Evolutionary conservation across 1,140 invertebrate species (phyloP).

Genomic region (Bombus turneri): DNA sequence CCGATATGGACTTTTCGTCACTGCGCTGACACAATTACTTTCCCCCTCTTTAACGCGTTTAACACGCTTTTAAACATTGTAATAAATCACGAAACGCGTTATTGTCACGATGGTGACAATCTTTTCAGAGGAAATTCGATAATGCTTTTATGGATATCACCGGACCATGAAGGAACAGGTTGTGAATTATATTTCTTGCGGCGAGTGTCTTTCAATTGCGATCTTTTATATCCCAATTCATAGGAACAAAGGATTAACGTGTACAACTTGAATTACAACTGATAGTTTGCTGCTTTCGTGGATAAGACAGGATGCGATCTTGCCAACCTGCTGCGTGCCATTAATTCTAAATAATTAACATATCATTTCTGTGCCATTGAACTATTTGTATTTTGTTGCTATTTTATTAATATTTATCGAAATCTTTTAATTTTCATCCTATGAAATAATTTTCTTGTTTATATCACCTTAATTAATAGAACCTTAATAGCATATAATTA

Average conservation of each 20-base stretch:
- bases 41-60: background rate
- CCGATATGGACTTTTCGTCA: conserved; percentile 10
- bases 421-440: background rate
- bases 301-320: conserved; percentile 18
- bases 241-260: background rate
- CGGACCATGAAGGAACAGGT: conserved; percentile 18
- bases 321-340: background rate
- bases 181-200: conserved; percentile 8
- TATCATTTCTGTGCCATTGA: background rate
- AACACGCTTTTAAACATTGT: conserved; percentile 8
- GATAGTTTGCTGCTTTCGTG: conserved; percentile 29
- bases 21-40: background rate
- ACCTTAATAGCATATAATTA: background rate
- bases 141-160: conserved; percentile 25
- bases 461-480: background rate
- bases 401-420: background rate
- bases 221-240: background rate
- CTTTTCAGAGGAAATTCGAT: conserved; percentile 32
- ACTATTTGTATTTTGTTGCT: background rate
- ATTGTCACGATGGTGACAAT: conserved; percentile 7
- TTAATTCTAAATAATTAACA: conserved; percentile 26
- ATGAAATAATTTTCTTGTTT: background rate
- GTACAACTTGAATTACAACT: conserved; percentile 22
- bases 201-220: background rate
- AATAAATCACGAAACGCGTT: conserved; percentile 26